Evolutionary conservation across 2,888 invertebrate species (phyloP).

Genomic region (Epirrita christyi): DNA sequence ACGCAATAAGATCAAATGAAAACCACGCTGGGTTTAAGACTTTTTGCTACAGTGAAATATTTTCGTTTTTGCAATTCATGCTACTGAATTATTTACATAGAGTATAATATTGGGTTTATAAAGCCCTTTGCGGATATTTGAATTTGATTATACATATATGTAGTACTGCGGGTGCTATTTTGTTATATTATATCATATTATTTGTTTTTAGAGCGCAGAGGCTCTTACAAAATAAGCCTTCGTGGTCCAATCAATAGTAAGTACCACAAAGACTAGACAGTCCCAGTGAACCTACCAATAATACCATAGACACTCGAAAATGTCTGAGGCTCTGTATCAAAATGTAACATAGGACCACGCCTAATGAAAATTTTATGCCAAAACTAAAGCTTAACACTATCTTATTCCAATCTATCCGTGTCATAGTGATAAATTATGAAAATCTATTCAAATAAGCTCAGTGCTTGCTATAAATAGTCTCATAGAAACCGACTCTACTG

Average conservation of each 20-base stretch:
- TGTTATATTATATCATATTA: conserved; percentile 7
- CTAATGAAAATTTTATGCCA: too few species aligned
- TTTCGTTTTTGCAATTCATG: conserved; percentile 13
- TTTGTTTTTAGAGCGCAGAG: too few species aligned
- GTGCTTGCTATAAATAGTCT: neutral
- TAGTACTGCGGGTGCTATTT: conserved; percentile 4
- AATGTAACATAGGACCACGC: too few species aligned
- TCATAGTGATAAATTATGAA: conserved; percentile 2
- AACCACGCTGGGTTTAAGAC: conserved; percentile 32
- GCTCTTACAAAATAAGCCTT: too few species aligned
- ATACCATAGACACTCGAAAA: too few species aligned
- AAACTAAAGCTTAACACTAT: too few species aligned
- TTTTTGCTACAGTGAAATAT: conserved; percentile 31
- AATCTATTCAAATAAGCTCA: conserved; percentile 5
- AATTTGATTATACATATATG: conserved; percentile 26
- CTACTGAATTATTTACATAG: conserved; percentile 22
- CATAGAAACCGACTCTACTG: conserved; percentile 10
- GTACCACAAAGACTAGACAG: too few species aligned
- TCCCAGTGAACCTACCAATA: too few species aligned
- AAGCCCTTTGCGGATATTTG: conserved; percentile 18
- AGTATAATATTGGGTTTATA: conserved; percentile 17
- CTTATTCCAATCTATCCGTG: neutral
- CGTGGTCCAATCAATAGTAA: too few species aligned
- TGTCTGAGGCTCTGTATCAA: too few species aligned
- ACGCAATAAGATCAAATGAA: conserved; percentile 36